A percentile compares a stretch with the other conserved stretches of the same genome.
These are phyloP conservation scores for Raja brachyura DNA, from an alignment of 2,113 vertebrate species.

Conservation along the genomic window DNA sequence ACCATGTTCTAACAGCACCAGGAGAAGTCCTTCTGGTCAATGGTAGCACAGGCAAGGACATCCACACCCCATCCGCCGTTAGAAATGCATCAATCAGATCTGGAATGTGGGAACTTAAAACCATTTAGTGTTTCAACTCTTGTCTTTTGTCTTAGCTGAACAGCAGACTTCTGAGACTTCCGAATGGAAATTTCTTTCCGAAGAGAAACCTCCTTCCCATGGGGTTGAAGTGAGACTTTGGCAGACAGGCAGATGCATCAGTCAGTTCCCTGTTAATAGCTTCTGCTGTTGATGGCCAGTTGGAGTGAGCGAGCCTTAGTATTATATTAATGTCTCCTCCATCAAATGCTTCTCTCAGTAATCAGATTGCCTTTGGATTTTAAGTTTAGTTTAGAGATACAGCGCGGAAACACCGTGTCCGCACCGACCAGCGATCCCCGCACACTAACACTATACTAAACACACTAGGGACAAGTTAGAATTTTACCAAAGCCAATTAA, in stretches of 20 bases:
- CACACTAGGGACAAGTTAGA: too few species aligned
- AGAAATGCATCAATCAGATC: not conserved
- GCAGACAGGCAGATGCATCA: not conserved
- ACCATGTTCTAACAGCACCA: too few species aligned
- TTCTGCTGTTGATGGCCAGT: not conserved
- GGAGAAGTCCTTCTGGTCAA: too few species aligned
- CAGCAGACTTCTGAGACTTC: not conserved
- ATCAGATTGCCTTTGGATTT: not conserved
- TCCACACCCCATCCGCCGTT: too few species aligned
- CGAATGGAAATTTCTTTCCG: not conserved
- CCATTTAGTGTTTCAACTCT: not conserved
- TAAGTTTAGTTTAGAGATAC: too few species aligned
- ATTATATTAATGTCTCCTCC: not conserved
- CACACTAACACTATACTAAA: too few species aligned
- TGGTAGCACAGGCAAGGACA: too few species aligned
- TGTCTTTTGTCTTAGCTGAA: not conserved
- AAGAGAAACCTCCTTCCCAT: not conserved
- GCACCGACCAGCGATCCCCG: too few species aligned
- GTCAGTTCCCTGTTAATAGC: not conserved
- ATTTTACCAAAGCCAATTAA: too few species aligned
- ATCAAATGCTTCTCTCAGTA: not conserved
- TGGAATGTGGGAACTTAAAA: too few species aligned
- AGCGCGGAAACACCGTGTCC: too few species aligned
- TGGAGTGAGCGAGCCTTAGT: not conserved
- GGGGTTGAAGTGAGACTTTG: not conserved